Evolutionary conservation across 2,888 invertebrate genomes (phyloP).

Genomic region (Busseola fusca): DNA sequence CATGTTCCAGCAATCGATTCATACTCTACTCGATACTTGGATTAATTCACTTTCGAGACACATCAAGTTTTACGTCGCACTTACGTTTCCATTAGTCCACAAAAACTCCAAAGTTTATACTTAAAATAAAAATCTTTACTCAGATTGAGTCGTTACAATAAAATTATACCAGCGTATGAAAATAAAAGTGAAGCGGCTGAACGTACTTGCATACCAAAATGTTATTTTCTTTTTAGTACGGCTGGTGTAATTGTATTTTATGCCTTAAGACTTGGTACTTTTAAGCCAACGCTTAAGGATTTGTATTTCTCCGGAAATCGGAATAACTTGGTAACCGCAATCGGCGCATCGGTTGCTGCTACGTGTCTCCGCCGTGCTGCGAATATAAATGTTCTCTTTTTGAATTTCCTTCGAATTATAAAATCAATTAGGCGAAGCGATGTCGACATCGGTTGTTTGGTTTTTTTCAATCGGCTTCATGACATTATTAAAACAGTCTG

Average conservation of each 20-base stretch:
- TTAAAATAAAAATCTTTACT: constrained; percentile 58
- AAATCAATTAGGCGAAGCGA: constrained; percentile 81
- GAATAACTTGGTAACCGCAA: constrained; percentile 58
- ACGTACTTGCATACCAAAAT: constrained; percentile 45
- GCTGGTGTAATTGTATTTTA: constrained; percentile 50
- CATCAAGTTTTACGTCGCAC: constrained; percentile 36
- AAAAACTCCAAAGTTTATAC: constrained; percentile 57
- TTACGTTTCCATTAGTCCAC: constrained; percentile 34
- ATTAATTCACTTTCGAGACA: constrained; percentile 35
- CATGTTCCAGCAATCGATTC: constrained; percentile 35
- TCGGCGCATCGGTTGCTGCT: constrained; percentile 66
- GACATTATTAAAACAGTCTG: constrained; percentile 29
- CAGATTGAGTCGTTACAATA: constrained; percentile 73
- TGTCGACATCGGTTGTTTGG: constrained; percentile 64
- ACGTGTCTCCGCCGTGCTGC: constrained; percentile 72
- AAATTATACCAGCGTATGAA: constrained; percentile 79
- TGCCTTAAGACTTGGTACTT: constrained; percentile 56
- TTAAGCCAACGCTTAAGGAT: constrained; percentile 49
- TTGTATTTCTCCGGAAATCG: constrained; percentile 46
- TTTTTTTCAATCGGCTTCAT: constrained; percentile 53
- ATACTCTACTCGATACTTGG: constrained; percentile 48
- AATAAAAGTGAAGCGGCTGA: constrained; percentile 72
- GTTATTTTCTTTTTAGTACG: constrained; percentile 53
- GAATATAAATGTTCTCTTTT: constrained; percentile 79
- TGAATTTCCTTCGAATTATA: constrained; percentile 77